Conservation (phyloP, 2,113 vertebrate genomes). For the Dasyornis broadbenti region DNA sequence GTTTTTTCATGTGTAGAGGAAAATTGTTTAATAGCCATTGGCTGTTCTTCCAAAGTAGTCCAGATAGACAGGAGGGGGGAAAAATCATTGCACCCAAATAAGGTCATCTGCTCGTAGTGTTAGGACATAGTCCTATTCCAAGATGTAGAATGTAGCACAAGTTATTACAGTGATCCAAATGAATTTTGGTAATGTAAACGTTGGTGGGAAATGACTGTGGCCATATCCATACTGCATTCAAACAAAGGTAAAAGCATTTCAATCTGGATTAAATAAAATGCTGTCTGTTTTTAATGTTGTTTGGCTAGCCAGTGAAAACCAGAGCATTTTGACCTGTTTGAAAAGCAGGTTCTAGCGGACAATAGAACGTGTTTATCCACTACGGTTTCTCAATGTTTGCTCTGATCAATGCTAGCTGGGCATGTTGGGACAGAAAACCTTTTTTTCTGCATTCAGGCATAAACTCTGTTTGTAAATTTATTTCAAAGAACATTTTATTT, state of each 20-base stretch:
- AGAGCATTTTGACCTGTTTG: not conserved
- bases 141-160: not conserved
- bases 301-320: not conserved
- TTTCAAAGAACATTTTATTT: not conserved
- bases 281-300: not conserved
- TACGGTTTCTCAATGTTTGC: not conserved
- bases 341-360: not conserved
- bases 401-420: not conserved
- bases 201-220: not conserved
- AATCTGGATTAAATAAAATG: not conserved
- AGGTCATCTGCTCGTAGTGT: not conserved
- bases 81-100: not conserved
- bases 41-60: not conserved
- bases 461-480: not conserved
- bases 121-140: not conserved
- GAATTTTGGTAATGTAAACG: not conserved
- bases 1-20: not conserved
- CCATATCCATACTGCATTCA: not conserved
- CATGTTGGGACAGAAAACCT: not conserved
- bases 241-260: not conserved
- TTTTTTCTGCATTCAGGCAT: not conserved
- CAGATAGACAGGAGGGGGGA: not conserved
- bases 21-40: not conserved
- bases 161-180: not conserved
- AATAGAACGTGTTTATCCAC: not conserved